Evolutionary conservation across 2,113 vertebrate species (phyloP).

Genomic region (Ictalurus furcatus): DNA sequence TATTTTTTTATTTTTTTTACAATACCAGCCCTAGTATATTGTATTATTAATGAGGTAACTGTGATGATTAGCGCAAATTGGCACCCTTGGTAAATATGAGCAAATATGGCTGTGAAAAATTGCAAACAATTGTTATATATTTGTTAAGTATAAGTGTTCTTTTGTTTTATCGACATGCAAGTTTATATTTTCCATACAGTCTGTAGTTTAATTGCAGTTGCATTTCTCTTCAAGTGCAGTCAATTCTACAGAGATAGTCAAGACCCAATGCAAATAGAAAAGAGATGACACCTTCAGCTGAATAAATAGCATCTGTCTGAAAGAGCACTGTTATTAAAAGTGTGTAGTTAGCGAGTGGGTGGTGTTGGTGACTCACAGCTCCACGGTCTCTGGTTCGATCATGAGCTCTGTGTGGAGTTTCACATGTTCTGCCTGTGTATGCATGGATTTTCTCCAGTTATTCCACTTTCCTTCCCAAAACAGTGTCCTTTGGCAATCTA

Average conservation of each 20-base stretch:
- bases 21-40: too few relatives aligned
- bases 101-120: too few relatives aligned
- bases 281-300: background rate
- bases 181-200: background rate
- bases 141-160: background rate
- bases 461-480: background rate
- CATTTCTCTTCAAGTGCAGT: background rate
- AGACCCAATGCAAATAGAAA: background rate
- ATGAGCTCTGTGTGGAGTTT: background rate
- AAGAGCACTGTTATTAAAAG: constrained; percentile 2
- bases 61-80: background rate
- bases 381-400: background rate
- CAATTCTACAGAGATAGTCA: background rate
- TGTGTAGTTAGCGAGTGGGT: background rate
- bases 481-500: background rate
- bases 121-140: too few relatives aligned
- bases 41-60: background rate
- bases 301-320: constrained; percentile 3
- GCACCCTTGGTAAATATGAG: too few relatives aligned
- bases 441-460: background rate
- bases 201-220: background rate
- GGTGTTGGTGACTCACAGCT: constrained; percentile 14
- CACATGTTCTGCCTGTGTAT: background rate
- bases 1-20: too few relatives aligned
- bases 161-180: background rate